These are phyloP conservation scores for Tinea pellionella DNA, from an alignment of 2,888 invertebrate species.

Conservation along the genomic window DNA sequence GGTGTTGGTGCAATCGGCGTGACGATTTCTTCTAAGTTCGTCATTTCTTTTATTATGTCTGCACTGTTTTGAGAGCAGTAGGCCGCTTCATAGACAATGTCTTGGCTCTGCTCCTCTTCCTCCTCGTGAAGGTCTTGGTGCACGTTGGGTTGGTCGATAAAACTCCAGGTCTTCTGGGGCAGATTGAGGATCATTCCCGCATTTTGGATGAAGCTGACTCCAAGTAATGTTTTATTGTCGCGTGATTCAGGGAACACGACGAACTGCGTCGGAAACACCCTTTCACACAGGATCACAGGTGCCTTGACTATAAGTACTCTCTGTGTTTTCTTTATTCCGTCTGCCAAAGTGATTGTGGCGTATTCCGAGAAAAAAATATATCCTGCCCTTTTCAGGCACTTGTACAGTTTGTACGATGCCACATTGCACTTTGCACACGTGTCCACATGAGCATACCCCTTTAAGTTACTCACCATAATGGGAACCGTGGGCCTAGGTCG, in stretches of 20 bases:
- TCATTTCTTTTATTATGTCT: too few relatives aligned
- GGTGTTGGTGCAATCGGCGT: not conserved
- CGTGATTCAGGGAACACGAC: conserved; percentile 20
- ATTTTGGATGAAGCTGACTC: conserved; percentile 22
- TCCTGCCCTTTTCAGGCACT: conserved; percentile 10
- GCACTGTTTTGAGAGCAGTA: not conserved
- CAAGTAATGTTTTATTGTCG: conserved; percentile 20
- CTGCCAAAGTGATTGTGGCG: conserved; percentile 17
- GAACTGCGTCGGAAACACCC: conserved; percentile 19
- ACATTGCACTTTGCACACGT: conserved; percentile 18
- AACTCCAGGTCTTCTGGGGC: conserved; percentile 21
- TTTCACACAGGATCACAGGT: conserved; percentile 14
- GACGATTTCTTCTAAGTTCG: too few relatives aligned
- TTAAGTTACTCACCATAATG: conserved; percentile 14
- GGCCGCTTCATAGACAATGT: not conserved
- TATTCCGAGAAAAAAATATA: conserved; percentile 9
- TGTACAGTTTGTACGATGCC: conserved; percentile 17
- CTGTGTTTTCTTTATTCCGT: conserved; percentile 16
- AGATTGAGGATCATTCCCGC: conserved; percentile 23
- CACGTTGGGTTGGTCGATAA: conserved; percentile 20
- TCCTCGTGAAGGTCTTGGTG: conserved; percentile 18
- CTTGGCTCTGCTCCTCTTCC: not conserved
- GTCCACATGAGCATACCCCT: conserved; percentile 16
- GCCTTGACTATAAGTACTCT: conserved; percentile 12
- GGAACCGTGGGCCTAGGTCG: conserved; percentile 16